Evolutionary conservation across 1,140 invertebrate species (phyloP).

Genomic region (Lepidurus arcticus): DNA sequence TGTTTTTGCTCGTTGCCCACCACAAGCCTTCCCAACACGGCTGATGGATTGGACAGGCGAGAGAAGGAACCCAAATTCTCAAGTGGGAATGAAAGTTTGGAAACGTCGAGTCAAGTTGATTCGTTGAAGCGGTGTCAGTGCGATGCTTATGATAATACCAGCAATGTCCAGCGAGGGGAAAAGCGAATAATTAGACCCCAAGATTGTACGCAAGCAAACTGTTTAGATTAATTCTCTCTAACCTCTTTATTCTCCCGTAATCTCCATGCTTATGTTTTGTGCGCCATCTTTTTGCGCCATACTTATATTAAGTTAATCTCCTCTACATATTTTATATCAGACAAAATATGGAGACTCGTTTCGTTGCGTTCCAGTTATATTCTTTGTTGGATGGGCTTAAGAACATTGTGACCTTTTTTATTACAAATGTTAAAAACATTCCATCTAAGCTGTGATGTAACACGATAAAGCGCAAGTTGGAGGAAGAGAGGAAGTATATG

Average conservation of each 20-base stretch:
- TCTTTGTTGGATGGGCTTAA: background rate
- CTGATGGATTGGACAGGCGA: background rate
- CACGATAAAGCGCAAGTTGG: background rate
- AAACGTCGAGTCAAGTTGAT: too few relatives aligned
- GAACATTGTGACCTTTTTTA: background rate
- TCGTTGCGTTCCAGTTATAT: background rate
- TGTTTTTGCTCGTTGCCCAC: background rate
- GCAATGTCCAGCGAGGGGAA: background rate
- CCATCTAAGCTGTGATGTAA: background rate
- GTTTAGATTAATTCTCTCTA: background rate
- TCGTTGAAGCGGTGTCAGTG: background rate
- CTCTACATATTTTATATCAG: background rate
- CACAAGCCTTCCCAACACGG: background rate
- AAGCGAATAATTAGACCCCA: background rate
- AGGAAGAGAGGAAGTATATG: background rate
- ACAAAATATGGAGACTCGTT: background rate
- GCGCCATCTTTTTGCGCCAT: background rate
- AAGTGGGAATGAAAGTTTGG: too few relatives aligned
- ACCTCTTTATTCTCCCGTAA: background rate
- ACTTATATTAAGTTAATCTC: constrained; percentile 20
- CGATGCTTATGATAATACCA: background rate
- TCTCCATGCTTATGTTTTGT: background rate
- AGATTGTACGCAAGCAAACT: background rate
- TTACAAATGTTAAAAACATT: background rate
- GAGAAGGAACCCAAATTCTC: background rate